Percentiles rank a stretch among this genome's conserved stretches.
phyloP scores from a whole-genome alignment of 2,113 vertebrate species.

The Emydocephalus ijimae region DNA sequence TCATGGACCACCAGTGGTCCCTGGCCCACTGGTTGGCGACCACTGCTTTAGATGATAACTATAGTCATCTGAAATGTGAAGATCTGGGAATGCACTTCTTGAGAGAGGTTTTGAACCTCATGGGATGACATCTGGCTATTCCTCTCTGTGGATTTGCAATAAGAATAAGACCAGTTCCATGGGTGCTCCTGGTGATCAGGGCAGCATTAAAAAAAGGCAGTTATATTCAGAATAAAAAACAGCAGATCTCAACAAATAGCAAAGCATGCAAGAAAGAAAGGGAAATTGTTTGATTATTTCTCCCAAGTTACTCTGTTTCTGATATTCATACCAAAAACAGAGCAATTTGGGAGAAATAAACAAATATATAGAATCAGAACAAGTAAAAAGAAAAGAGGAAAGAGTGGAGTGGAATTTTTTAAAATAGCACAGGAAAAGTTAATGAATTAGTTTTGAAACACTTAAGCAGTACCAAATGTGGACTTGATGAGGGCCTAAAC shows the following conservation, averaged over 20 bases:
- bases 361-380: background rate
- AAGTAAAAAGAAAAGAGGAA: background rate
- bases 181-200: background rate
- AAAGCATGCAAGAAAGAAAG: background rate
- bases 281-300: too few relatives aligned
- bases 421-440: background rate
- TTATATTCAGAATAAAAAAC: background rate
- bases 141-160: background rate
- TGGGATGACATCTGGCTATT: background rate
- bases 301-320: too few relatives aligned
- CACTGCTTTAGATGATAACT: background rate
- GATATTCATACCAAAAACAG: background rate
- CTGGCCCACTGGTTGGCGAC: too few relatives aligned
- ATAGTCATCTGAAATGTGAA: background rate
- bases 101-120: background rate
- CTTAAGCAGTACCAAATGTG: background rate
- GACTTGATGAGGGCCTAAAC: background rate
- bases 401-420: background rate
- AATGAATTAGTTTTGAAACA: background rate
- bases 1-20: too few relatives aligned
- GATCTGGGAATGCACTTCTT: background rate
- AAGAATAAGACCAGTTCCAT: background rate
- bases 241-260: background rate
- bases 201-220: background rate
- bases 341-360: background rate